Evolutionary conservation across 2,888 invertebrate genomes (phyloP), one percentile per base, ranked within the genome.

Genomic region (Idaea biselata): DNA sequence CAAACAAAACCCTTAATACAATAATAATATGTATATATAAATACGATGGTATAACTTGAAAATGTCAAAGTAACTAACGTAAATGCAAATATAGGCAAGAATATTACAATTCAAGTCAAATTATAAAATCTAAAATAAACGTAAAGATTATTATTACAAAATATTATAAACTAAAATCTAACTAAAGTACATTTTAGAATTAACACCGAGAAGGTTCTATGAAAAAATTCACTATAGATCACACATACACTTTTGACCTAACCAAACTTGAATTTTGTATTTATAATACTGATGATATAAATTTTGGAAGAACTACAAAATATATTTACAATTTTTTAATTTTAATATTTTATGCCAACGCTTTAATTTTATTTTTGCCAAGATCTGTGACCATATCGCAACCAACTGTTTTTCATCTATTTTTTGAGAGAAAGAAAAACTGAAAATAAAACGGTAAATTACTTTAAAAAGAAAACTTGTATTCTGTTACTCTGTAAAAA

Each of bases 61-160:
- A 91, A 91, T 88, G 82, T 84, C 88, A 83, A 88, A 79, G 82
- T 86, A 89, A 89, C 87, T 91, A 90, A 92, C 83, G 82, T 91
- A 91, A 92, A 92, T 92, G 92, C 92, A 90, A 90, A 82, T 85
- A 87, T 91, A 91, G 91, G 92, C 91, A 92, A 92, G 92, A 91
- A 85, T 82, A 83, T 87, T 87, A 87, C 77, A 87, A 84, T 82
- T 84, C 80, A 86, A 82, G 75, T 83, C 84, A 86, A 86, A 25
- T 25, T 85, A 87, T 82, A 78, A 85, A 80, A 83, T 86, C 80
- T 81, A 80, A 78, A 77, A 79, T 78, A 81, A 80, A 81, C 80
- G 81, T 80, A 78, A 81, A 78, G 75, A 78, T 75, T 77, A 78
- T 73, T 77, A 78, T 70, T 71, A 79, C 78, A 80, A 80, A 82